Evolutionary conservation across 2,888 invertebrate genomes (phyloP).

Genomic region (Lydus trimaculatus): DNA sequence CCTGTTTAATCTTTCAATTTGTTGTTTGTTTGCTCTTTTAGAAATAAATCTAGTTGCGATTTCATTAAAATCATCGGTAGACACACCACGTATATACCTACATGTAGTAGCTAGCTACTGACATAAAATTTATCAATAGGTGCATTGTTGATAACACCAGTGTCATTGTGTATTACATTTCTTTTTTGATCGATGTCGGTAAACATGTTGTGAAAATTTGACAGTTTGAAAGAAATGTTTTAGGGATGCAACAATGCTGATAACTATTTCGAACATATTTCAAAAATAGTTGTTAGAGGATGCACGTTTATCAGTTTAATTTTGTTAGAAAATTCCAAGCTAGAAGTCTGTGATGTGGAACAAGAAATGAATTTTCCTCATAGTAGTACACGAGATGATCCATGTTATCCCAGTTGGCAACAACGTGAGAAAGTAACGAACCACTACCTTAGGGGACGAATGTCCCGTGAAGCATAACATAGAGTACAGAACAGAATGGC

Average conservation of each 20-base stretch:
- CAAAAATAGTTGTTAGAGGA: too few species aligned
- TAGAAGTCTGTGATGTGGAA: neutral
- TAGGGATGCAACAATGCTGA: neutral
- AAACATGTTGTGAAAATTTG: neutral
- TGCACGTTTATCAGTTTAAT: neutral
- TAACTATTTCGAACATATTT: neutral
- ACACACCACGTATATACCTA: too few species aligned
- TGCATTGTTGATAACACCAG: neutral
- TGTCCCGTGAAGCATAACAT: conserved; percentile 15
- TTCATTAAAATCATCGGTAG: neutral
- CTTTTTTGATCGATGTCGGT: neutral
- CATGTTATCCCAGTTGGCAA: conserved; percentile 2
- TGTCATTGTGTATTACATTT: neutral
- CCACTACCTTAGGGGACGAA: conserved; percentile 5
- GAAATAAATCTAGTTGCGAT: neutral
- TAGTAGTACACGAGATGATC: neutral
- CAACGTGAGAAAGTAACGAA: neutral
- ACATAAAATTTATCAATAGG: neutral
- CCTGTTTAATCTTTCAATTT: too few species aligned
- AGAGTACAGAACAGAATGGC: conserved; percentile 14
- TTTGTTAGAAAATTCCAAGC: too few species aligned
- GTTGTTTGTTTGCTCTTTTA: neutral
- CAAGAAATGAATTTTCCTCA: neutral
- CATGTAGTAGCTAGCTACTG: too few species aligned
- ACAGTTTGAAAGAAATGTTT: too few species aligned